A percentile compares a stretch with the other conserved stretches of the same genome.
These are phyloP conservation scores for Microcebus jonahi DNA, from an alignment of 2,113 vertebrate genomes.

Conservation along the genomic window DNA sequence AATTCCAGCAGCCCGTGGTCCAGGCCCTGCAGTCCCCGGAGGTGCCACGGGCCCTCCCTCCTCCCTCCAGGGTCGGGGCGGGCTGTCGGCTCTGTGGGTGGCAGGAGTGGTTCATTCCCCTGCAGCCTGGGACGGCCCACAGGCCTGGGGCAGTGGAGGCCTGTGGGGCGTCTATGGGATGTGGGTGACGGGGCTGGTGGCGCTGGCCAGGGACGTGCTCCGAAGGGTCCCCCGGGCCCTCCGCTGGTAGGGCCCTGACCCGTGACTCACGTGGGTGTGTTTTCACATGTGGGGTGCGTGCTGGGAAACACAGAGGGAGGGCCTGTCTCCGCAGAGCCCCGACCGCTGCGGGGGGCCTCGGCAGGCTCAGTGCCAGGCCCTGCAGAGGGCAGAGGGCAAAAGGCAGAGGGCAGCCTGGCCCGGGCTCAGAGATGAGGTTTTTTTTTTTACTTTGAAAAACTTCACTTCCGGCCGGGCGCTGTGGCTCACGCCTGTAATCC, in stretches of 20 bases:
- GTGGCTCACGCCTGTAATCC: no score
- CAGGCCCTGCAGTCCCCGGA: neutral
- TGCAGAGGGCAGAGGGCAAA: fast-evolving
- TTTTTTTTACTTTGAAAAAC: neutral
- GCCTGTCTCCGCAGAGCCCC: neutral
- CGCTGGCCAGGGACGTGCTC: neutral
- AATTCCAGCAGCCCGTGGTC: constrained; percentile 22
- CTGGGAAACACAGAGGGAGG: neutral
- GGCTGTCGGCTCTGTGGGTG: neutral
- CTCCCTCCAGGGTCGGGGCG: fast-evolving
- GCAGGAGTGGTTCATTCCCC: neutral
- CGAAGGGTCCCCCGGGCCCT: neutral
- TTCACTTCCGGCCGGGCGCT: no score
- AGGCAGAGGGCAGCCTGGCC: neutral
- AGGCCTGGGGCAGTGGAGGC: neutral
- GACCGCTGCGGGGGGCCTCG: fast-evolving
- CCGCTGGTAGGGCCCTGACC: neutral
- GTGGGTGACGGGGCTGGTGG: neutral
- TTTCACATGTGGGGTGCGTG: neutral
- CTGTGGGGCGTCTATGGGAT: neutral
- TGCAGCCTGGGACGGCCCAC: neutral
- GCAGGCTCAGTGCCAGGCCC: neutral
- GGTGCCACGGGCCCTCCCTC: neutral
- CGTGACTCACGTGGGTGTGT: neutral
- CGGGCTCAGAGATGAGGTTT: neutral